Evolutionary conservation across 2,797 vertebrate species (phyloP), one percentile per base, ranked within the genome.

Genomic region (Psittacula echo): DNA sequence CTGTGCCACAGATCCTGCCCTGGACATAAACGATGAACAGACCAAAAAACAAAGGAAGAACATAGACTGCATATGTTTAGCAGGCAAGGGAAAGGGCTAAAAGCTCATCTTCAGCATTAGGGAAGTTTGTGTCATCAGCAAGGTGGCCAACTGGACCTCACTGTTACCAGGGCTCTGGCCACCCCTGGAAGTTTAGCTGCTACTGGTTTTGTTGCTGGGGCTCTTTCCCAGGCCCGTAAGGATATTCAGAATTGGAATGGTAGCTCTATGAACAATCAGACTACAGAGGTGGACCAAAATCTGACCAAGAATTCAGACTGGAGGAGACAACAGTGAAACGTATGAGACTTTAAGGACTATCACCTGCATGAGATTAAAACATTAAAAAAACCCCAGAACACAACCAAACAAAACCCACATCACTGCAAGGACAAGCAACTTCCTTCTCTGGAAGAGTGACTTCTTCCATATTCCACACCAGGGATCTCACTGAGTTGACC

Each of bases 331-430:
- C 70, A 82, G 70, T 26, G 42, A 84, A 88, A 96, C 2, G 0
- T 53, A 58, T 56, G 42, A 94, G 71, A 89, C 77, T 84, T 89
- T 77, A 87, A 85, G 89, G 95, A 77, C 80, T 78, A 94, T 34
- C 7, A 73, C 80, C 81, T 93, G 95, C 44, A 22, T 20, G 87
- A 78, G 70, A 85, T 8, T 37, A 60, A 62, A 6, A 94, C 68
- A 91, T 79, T 62, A 79, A 75, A 93, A 81, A 62, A 64, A n/a
- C 3, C 64, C 71, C 24, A 81, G 56, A 37, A 29, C 51, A 77
- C 16, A 47, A 65, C 50, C 62, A 44, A 87, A 50, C 53, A 32
- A 70, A 74, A 78, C 54, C 82, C 66, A 94, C 56, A 66, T 47
- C 19, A 83, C 10, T 66, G 91, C 78, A 71, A 73, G 66, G 54